These are phyloP conservation scores for Scaptomyza polygonia DNA, from an alignment of 2,888 invertebrate genomes.

Conservation along the genomic window DNA sequence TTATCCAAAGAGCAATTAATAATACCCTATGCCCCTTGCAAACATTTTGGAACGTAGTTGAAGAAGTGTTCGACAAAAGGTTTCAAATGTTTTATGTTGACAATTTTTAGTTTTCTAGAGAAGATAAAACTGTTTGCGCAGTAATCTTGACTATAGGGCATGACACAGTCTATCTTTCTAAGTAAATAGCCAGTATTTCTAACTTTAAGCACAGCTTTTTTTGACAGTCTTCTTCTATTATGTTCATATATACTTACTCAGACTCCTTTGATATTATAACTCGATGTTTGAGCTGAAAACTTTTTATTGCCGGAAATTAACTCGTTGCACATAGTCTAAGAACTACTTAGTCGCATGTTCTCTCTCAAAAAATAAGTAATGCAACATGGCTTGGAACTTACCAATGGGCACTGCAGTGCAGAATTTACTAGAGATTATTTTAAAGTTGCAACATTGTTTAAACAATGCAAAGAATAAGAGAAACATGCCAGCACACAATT, in stretches of 20 bases:
- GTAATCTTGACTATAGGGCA: background rate
- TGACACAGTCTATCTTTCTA: too few species aligned
- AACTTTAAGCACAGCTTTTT: conserved; percentile 39
- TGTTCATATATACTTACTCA: conserved; percentile 6
- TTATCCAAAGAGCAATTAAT: conserved; percentile 65
- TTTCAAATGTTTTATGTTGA: background rate
- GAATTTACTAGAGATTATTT: conserved; percentile 41
- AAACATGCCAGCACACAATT: conserved; percentile 29
- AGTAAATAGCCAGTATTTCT: background rate
- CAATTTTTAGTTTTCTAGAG: background rate
- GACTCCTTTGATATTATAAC: conserved; percentile 32
- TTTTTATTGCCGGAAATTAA: conserved; percentile 55
- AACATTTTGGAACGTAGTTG: background rate
- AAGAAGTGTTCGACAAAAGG: background rate
- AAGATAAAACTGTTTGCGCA: too few species aligned
- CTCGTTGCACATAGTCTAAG: conserved; percentile 44
- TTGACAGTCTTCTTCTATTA: conserved; percentile 9
- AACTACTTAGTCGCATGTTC: conserved; percentile 28
- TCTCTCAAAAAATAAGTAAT: conserved; percentile 2
- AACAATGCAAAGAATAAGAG: conserved; percentile 23
- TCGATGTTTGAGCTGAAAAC: conserved; percentile 21
- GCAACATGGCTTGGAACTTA: background rate
- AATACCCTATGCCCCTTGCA: conserved; percentile 1
- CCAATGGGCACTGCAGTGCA: background rate
- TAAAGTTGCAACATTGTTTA: conserved; percentile 35